Conservation (phyloP, 1,140 invertebrate species). For the Procambarus virginalis region DNA sequence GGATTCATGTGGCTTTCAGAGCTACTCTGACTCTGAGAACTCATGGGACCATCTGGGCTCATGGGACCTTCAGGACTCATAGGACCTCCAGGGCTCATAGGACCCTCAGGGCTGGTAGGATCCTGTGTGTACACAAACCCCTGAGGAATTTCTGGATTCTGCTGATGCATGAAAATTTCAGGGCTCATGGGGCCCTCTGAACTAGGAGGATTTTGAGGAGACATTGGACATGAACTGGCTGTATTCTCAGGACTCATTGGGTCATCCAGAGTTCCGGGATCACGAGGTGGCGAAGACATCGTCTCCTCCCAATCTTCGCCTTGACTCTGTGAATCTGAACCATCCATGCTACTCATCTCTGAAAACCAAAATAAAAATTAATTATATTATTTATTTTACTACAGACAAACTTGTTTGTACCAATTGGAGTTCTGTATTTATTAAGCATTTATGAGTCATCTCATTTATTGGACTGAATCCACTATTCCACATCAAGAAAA, state of each 20-base stretch:
- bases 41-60: not conserved
- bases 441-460: too few species aligned
- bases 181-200: conserved; percentile 26
- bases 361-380: not conserved
- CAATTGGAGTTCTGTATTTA: too few species aligned
- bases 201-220: conserved; percentile 6
- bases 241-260: conserved; percentile 19
- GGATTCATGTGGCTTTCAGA: conserved; percentile 24
- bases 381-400: not conserved
- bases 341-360: conserved; percentile 63
- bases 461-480: too few species aligned
- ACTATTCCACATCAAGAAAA: too few species aligned
- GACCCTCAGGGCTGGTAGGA: not conserved
- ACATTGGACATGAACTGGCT: conserved; percentile 9
- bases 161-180: not conserved
- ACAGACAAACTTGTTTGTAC: not conserved
- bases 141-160: not conserved
- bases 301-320: conserved; percentile 38
- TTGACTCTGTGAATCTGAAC: conserved; percentile 30
- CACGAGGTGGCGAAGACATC: conserved; percentile 8
- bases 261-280: conserved; percentile 29
- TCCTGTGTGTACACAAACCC: not conserved
- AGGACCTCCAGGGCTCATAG: not conserved
- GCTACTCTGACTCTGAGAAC: not conserved
- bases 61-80: conserved; percentile 1